A percentile compares a stretch with the other conserved stretches of the same genome.
phyloP scores from a whole-genome alignment of 1,140 invertebrate genomes.

The Plodia interpunctella region DNA sequence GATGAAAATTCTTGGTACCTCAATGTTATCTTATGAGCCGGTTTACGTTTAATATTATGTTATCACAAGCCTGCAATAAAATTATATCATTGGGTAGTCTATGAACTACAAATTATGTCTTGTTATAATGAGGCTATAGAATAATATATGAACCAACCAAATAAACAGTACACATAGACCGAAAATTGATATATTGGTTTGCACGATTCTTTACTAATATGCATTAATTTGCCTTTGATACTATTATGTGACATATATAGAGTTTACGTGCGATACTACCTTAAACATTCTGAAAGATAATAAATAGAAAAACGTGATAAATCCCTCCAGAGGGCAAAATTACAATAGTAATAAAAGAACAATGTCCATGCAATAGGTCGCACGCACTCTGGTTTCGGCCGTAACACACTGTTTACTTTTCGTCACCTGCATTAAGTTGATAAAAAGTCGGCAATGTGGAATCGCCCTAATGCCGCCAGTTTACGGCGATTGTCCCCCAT shows the following conservation, averaged over 20 bases:
- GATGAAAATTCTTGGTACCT: constrained; percentile 71
- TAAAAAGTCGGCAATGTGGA: constrained; percentile 35
- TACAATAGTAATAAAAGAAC: constrained; percentile 2
- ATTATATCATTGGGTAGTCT: constrained; percentile 24
- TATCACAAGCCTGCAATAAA: constrained; percentile 35
- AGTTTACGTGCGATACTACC: no score
- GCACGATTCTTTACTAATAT: no score
- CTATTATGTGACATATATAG: no score
- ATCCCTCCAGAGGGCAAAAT: not conserved
- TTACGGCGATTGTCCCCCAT: constrained; percentile 38
- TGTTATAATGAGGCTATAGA: not conserved
- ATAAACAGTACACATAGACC: no score
- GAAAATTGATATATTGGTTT: no score
- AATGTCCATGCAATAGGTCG: not conserved
- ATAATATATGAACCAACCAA: not conserved
- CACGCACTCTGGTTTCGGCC: not conserved
- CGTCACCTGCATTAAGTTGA: constrained; percentile 16
- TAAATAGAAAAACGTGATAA: not conserved
- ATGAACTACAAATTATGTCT: constrained; percentile 20
- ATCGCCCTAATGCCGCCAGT: constrained; percentile 42
- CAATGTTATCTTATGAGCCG: constrained; percentile 67
- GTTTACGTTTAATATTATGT: constrained; percentile 65
- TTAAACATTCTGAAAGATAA: no score
- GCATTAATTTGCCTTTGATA: no score
- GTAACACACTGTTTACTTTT: constrained; percentile 20